Conservation (phyloP, 2,888 invertebrate species). For the Apotomis turbidana region DNA sequence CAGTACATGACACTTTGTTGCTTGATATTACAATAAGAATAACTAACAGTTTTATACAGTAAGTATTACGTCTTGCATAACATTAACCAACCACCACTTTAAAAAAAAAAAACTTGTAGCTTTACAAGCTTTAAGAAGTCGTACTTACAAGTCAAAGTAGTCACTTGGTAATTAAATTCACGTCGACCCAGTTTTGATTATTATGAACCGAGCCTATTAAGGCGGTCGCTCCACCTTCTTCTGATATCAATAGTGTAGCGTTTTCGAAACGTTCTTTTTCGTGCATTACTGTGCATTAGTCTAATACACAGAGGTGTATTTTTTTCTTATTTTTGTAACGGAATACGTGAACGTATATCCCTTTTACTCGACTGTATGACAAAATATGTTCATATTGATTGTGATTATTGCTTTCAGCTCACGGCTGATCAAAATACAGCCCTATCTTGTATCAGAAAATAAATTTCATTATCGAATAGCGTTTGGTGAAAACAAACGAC, state of each 20-base stretch:
- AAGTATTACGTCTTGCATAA: too few species aligned
- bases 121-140: neutral
- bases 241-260: neutral
- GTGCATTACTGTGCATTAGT: neutral
- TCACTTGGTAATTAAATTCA: slow-evolving; percentile 6
- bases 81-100: too few species aligned
- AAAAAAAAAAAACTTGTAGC: too few species aligned
- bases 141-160: neutral
- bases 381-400: neutral
- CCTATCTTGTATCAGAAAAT: slow-evolving; percentile 41
- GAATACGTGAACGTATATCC: too few species aligned
- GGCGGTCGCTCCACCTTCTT: neutral
- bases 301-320: neutral
- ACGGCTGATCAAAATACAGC: slow-evolving; percentile 31
- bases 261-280: neutral
- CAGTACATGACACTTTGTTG: too few species aligned
- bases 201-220: neutral
- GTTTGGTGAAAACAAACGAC: slow-evolving; percentile 60
- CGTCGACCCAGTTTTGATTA: neutral
- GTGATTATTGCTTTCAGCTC: slow-evolving; percentile 1
- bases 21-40: too few species aligned
- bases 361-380: too few species aligned
- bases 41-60: too few species aligned
- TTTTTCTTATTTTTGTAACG: too few species aligned
- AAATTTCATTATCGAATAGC: slow-evolving; percentile 50